Evolutionary conservation across 2,888 invertebrate species (phyloP).

Genomic region (Apocheima hispidaria): DNA sequence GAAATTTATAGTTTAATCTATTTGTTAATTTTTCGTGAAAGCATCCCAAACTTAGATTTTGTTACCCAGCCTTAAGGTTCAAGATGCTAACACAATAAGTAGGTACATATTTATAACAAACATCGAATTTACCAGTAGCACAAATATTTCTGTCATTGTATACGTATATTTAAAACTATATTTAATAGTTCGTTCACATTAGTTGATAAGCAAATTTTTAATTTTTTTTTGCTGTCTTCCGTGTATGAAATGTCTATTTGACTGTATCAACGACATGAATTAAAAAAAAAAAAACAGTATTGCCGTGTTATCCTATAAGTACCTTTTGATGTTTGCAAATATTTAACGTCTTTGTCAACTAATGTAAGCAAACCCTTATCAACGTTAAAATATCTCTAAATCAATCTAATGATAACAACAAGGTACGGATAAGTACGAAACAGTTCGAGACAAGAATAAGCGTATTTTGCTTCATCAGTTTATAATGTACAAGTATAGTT

Average conservation of each 20-base stretch:
- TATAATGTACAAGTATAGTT: conserved; percentile 42
- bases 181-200: neutral
- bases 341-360: too few species aligned
- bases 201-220: neutral
- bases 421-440: neutral
- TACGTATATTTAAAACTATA: conserved; percentile 7
- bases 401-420: neutral
- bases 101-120: conserved; percentile 15
- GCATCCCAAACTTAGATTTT: conserved; percentile 51
- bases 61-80: conserved; percentile 56
- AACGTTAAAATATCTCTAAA: neutral
- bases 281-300: too few species aligned
- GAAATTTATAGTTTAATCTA: conserved; percentile 24
- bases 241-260: too few species aligned
- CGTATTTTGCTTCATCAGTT: conserved; percentile 57
- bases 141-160: neutral
- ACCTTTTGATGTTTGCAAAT: too few species aligned
- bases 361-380: neutral
- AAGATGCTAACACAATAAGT: conserved; percentile 49
- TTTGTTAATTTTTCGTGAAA: conserved; percentile 32
- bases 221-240: too few species aligned
- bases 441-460: conserved; percentile 46
- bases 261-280: too few species aligned
- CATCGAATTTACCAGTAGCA: conserved; percentile 11
- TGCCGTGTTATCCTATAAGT: too few species aligned